Percentiles rank a stretch among this genome's conserved stretches.
phyloP scores from a whole-genome alignment of 2,113 vertebrate species.

The Eurypyga helias region DNA sequence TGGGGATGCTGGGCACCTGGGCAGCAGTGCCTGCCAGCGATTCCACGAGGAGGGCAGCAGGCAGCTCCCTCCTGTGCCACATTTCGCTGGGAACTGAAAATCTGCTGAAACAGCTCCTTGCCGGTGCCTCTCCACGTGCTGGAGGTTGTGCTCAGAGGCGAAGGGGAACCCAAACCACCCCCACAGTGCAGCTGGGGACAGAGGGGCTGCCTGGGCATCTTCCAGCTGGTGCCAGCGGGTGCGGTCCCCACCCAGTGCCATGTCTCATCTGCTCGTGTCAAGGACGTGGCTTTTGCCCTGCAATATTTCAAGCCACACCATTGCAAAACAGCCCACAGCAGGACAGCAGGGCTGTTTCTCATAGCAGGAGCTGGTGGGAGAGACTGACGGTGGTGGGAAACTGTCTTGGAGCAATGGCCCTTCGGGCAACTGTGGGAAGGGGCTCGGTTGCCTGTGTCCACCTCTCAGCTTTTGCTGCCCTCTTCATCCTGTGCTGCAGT shows the following conservation, averaged over 20 bases:
- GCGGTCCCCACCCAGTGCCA: neutral
- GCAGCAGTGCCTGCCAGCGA: neutral
- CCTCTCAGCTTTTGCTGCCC: neutral
- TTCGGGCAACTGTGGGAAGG: neutral
- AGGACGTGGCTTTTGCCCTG: neutral
- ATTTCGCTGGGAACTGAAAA: neutral
- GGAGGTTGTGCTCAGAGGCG: neutral
- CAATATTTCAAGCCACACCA: neutral
- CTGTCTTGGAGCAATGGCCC: neutral
- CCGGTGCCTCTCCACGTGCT: neutral
- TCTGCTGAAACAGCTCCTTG: slow-evolving; percentile 20
- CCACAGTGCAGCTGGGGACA: rapidly evolving
- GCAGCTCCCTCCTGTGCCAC: neutral
- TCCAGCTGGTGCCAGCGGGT: neutral
- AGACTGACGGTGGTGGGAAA: neutral
- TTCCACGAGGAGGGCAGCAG: neutral
- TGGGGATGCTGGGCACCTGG: neutral
- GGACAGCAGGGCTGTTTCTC: neutral
- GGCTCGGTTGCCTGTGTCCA: neutral
- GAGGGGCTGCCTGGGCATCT: neutral
- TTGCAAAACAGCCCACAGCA: neutral
- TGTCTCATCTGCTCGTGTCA: neutral
- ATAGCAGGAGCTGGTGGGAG: neutral
- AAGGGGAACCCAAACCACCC: neutral
- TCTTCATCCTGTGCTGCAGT: neutral